Base-by-base conservation (phyloP, 64 coral and sea anemone genomes). In the Catalaphyllia jardinei region DNA sequence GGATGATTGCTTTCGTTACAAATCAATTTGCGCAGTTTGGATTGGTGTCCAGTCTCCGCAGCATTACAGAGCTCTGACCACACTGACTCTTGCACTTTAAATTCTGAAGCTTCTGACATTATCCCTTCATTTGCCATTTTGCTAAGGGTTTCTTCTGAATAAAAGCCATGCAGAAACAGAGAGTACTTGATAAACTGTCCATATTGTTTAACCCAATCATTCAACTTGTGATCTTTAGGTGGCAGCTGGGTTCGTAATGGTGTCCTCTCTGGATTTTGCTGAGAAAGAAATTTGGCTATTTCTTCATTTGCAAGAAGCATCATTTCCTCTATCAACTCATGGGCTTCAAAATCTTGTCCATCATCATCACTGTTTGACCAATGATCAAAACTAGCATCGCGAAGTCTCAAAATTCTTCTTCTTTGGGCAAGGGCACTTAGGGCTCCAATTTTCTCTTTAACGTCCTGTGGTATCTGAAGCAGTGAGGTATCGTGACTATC, bases 301-400 rank as follows among this genome's bases (percentile, higher is more conserved):
- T 76, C 54, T 76, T 91, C 50, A 88, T 98, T 98, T 22, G 93
- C 78, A 20, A 98, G 57, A 46, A 98, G 57, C 96, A 98, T 95
- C 25, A 98, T 87, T 29, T 98, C 96, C 49, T 95, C 93, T 2
- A 98, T 78, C 29, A 98, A 79, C 73, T 95, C 93, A 62, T 98
- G 96, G 35, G 96, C 93, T 52, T 93, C 88, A 65, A 83, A 79
- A 25, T 79, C 72, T 75, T 91, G 35, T 1, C 61, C 50, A 55
- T 83, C 54, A 83, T 83, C 8, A 29, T 83, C 8, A 29, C 55
- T 76, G 31, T 71, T 25, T 52, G 46, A 33, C 60, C 89, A 90
- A 67, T 96, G 91, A 29, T 93, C 77, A 33, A 89, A 84, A 9
- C 69, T 29, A 46, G 76, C 94, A 29, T 87, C 91, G 31, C 76